phyloP scores from a whole-genome alignment of 2,888 invertebrate genomes.

The Caenorhabditis sp. region DNA sequence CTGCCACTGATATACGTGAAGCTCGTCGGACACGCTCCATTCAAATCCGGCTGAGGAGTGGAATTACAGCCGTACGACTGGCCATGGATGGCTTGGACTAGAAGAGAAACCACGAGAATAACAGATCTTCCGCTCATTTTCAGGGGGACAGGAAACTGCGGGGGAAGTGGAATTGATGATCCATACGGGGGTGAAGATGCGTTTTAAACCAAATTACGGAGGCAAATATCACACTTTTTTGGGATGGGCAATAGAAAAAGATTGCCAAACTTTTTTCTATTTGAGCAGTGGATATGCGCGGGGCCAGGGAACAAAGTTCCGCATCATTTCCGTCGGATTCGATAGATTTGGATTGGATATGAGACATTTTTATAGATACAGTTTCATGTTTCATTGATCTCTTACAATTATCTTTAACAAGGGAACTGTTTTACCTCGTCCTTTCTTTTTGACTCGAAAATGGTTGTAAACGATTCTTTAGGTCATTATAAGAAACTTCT shows the following conservation, averaged over 20 bases:
- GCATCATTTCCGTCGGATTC: constrained; percentile 25
- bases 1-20: constrained; percentile 44
- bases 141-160: neutral
- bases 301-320: constrained; percentile 36
- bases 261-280: constrained; percentile 17
- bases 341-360: no score
- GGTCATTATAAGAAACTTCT: no score
- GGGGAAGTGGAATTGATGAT: constrained; percentile 4
- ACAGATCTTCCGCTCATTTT: neutral
- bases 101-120: neutral
- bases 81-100: neutral
- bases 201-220: constrained; percentile 27
- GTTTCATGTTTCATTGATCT: no score
- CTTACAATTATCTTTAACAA: no score
- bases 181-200: neutral
- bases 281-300: constrained; percentile 40
- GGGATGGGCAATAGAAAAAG: no score
- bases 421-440: no score
- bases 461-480: no score
- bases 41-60: constrained; percentile 37
- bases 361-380: no score
- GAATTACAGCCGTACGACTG: constrained; percentile 44
- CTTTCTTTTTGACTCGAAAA: no score
- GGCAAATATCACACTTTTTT: constrained; percentile 35
- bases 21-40: constrained; percentile 39